Percentiles rank a stretch among this genome's conserved stretches.
phyloP scores from a whole-genome alignment of 2,113 vertebrate species.

The Chlorodrepanis virens region DNA sequence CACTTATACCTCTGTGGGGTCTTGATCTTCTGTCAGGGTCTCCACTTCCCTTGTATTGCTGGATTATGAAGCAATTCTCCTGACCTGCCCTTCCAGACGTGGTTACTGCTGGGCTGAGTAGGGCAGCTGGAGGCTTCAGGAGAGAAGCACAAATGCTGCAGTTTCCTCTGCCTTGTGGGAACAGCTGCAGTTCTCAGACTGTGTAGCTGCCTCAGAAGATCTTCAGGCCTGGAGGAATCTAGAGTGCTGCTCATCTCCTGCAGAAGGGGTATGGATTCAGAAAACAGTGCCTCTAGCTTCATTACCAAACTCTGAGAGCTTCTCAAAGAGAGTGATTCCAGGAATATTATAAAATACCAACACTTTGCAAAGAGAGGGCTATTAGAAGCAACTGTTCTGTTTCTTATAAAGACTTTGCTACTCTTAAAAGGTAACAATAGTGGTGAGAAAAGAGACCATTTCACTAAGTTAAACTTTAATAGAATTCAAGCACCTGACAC shows the following conservation, averaged over 20 bases:
- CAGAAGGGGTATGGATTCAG: not conserved
- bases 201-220: not conserved
- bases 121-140: not conserved
- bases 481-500: not conserved
- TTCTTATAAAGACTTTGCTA: not conserved
- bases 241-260: not conserved
- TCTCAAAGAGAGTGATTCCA: not conserved
- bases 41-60: not conserved
- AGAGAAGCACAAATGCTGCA: not conserved
- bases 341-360: not conserved
- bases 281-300: not conserved
- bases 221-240: not conserved
- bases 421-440: not conserved
- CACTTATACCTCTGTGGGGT: not conserved
- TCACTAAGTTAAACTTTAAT: not conserved
- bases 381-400: not conserved
- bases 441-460: not conserved
- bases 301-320: not conserved
- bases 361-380: not conserved
- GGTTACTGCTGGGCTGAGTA: not conserved
- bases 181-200: not conserved
- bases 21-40: not conserved
- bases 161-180: not conserved
- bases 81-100: fast-evolving
- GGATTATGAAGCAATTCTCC: not conserved